Conservation (phyloP, 2,113 vertebrate genomes). For the Melanocharis versteri region DNA sequence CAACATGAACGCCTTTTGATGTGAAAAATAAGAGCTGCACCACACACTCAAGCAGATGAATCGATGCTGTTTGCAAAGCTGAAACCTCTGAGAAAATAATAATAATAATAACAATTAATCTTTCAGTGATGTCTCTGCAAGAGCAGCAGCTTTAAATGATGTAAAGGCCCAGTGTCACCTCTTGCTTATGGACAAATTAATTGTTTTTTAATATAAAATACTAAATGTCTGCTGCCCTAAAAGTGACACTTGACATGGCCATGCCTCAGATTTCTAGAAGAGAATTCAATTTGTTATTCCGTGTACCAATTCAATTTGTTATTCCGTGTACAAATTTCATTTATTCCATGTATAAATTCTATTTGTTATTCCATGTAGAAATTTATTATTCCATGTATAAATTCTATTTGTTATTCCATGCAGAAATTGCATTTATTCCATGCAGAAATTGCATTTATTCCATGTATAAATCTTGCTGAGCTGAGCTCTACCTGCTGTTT, state of each 20-base stretch:
- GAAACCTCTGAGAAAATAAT: not conserved
- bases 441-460: not conserved
- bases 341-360: not conserved
- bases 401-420: too few relatives aligned
- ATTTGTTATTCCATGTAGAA: not conserved
- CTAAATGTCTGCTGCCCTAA: rapidly evolving
- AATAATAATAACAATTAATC: not conserved
- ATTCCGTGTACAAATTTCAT: not conserved
- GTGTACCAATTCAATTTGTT: rapidly evolving
- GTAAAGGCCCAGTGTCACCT: not conserved
- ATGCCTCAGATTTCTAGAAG: not conserved
- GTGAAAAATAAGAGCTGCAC: not conserved
- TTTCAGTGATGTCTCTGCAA: not conserved
- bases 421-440: not conserved
- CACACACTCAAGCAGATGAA: not conserved
- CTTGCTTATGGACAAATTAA: not conserved
- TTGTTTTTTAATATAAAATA: not conserved
- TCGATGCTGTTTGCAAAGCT: not conserved
- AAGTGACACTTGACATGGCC: rapidly evolving
- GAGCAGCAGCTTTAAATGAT: not conserved
- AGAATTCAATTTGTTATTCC: not conserved
- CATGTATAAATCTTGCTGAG: rapidly evolving
- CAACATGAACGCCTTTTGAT: too few relatives aligned
- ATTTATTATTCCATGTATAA: not conserved
- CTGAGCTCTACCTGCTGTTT: conserved; percentile 55